Conservation (phyloP, 2,888 invertebrate genomes). For the Mamestra brassicae region DNA sequence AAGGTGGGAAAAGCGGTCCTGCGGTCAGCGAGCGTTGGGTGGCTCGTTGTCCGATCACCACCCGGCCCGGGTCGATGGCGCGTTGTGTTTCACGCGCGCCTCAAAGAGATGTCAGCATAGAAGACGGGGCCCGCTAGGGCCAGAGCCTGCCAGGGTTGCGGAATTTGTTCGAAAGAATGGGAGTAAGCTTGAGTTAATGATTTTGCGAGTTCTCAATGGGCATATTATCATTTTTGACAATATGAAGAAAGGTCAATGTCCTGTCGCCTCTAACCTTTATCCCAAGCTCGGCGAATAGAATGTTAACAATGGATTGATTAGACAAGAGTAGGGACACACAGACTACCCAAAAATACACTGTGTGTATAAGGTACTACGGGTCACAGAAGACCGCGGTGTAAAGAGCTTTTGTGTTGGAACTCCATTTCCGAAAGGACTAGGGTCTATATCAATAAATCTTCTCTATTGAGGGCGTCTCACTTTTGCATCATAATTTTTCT, state of each 20-base stretch:
- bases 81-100: too few species aligned
- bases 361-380: not conserved
- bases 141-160: too few species aligned
- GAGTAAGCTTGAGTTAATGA: too few species aligned
- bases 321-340: constrained; percentile 12
- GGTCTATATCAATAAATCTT: not conserved
- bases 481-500: not conserved
- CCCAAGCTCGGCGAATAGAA: not conserved
- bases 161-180: too few species aligned
- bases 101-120: too few species aligned
- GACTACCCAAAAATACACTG: not conserved
- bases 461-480: not conserved
- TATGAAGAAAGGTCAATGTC: not conserved
- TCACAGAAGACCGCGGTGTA: not conserved
- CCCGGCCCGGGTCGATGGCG: too few species aligned
- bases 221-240: too few species aligned
- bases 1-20: too few species aligned
- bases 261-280: not conserved
- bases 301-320: constrained; percentile 3
- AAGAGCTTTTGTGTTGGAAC: constrained; percentile 5
- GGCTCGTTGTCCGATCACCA: too few species aligned
- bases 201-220: too few species aligned
- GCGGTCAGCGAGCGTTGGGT: too few species aligned
- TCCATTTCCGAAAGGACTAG: constrained; percentile 3
- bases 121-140: too few species aligned